Base-by-base conservation (phyloP, 1,140 invertebrate species). In the Drosophila nebulosa region DNA sequence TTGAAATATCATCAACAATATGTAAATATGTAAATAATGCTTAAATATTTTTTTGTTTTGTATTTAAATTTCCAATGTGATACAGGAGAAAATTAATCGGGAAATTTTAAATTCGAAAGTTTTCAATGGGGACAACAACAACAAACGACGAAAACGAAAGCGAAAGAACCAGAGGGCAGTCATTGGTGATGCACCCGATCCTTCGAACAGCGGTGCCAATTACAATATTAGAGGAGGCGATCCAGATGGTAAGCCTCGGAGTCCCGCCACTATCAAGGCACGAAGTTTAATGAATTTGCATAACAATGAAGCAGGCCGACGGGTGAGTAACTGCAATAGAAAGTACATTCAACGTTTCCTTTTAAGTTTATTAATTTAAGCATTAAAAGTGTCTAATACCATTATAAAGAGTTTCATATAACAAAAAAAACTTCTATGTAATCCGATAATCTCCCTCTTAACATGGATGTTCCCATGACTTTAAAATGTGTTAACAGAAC, bases 291-390 rank as follows among this genome's bases (percentile, higher is more conserved):
- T 98, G 96, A 98, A 98, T 93, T 92, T 98, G 21, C 97, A 98
- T 91, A 99, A 99, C 92, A 98, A 98, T 90, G 97, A 98, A 91
- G 97, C 97, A 35, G 97, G 98, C 7, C 92, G 97, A 91, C 93
- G 97, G 94, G 97, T 98, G 94, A 94, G 95, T 93, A 56, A 16
- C 21, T 36, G 14, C 5, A 24, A 46, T 5, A 27, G 6, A 16
- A 59, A 14, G 16, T 9, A 30, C 7, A 30, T 30, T 4, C 27
- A 7, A 27, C 6, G 2, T 27, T 27, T 27, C 0, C 27, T 7
- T 7, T 7, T 7, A 27, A 27, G 27, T 27, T 27, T 6, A 30
- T 30, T 16, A n/a, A n/a, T n/a, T n/a, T n/a, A n/a, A n/a, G n/a
- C n/a, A n/a, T n/a, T n/a, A n/a, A n/a, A n/a, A n/a, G n/a, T n/a